These are phyloP conservation scores for Rhimphoctona megacephalus DNA, from an alignment of 2,888 invertebrate genomes.

Conservation along the genomic window DNA sequence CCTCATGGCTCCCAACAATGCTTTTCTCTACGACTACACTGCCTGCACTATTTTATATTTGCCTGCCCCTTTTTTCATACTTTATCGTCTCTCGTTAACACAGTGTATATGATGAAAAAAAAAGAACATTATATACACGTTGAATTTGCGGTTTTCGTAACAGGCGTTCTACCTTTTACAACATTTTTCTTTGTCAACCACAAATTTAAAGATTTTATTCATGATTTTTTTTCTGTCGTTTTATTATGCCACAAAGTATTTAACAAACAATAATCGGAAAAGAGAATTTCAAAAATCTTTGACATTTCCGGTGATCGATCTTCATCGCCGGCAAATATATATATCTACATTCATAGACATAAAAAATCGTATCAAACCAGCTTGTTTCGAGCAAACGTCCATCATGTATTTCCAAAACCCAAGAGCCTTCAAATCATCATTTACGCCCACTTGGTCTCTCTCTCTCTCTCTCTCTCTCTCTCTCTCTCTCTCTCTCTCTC, in stretches of 20 bases:
- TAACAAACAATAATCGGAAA: background rate
- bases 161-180: background rate
- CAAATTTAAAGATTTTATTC: background rate
- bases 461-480: slow-evolving; percentile 11
- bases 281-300: slow-evolving; percentile 16
- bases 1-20: slow-evolving; percentile 22
- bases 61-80: background rate
- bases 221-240: background rate
- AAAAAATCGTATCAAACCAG: background rate
- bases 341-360: background rate
- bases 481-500: slow-evolving; percentile 7
- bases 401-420: slow-evolving; percentile 60
- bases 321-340: slow-evolving; percentile 6
- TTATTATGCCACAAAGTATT: background rate
- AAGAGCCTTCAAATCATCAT: slow-evolving; percentile 66
- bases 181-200: background rate
- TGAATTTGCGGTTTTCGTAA: slow-evolving; percentile 4
- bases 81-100: background rate
- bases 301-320: slow-evolving; percentile 42
- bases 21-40: slow-evolving; percentile 22
- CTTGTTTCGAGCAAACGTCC: slow-evolving; percentile 9
- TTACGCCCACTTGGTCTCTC: background rate
- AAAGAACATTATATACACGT: background rate
- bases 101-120: background rate
- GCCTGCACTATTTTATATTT: slow-evolving; percentile 5